Conservation (phyloP, 2,113 vertebrate genomes). For the Cyrtonyx montezumae region DNA sequence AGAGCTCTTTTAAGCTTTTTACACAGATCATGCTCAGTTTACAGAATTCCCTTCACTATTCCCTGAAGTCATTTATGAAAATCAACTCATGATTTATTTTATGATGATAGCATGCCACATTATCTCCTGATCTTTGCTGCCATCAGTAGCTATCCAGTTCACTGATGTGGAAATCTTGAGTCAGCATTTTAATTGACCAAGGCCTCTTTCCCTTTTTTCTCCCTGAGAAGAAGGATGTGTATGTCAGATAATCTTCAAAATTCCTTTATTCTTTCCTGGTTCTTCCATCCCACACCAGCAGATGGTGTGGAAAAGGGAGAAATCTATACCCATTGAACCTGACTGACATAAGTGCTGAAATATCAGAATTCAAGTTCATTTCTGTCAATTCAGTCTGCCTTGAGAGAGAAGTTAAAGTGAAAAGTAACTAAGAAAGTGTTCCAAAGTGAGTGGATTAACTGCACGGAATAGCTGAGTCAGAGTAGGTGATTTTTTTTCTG, state of each 20-base stretch:
- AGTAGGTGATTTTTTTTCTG: background rate
- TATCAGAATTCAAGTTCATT: constrained; percentile 10
- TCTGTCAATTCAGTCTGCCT: background rate
- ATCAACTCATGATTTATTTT: background rate
- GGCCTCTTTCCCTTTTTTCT: background rate
- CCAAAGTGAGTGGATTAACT: background rate
- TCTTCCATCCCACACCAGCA: background rate
- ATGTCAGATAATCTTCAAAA: background rate
- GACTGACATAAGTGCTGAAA: constrained; percentile 19
- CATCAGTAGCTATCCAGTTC: background rate
- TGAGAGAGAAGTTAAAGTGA: background rate
- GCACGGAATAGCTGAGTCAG: background rate
- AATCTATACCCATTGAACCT: background rate
- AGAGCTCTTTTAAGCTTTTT: background rate
- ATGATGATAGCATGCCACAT: background rate
- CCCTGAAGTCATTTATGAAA: background rate
- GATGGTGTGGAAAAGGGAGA: background rate
- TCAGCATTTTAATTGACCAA: background rate
- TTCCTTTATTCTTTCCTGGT: background rate
- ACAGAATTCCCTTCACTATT: background rate
- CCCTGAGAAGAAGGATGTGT: background rate
- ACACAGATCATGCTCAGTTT: background rate
- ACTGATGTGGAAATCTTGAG: background rate
- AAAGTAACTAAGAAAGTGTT: background rate
- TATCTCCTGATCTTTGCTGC: background rate